Evolutionary conservation across 2,888 invertebrate species (phyloP), one percentile per base, ranked within the genome.

Genomic region (Linnaemya vulpina): DNA sequence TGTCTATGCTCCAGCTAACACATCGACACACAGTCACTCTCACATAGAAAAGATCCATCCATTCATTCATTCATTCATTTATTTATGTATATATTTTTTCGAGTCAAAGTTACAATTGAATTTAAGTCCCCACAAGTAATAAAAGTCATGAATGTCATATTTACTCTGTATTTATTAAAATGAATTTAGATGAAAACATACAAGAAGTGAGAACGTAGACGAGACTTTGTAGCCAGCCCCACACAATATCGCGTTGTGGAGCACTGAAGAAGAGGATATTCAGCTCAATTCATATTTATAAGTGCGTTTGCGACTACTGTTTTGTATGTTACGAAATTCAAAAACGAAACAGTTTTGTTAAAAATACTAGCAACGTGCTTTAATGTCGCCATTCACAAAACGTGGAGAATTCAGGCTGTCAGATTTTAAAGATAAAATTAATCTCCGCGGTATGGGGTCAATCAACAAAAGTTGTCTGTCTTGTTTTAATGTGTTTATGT

Each of bases 41-140:
- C 40, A 62, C 10, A n/a, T 20, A 60, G 22, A 17, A 35, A 55
- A 65, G 38, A 35, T 35, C 25, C 40, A 67, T 62, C 38, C 46
- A 62, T 65, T 51, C 77, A 85, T 76, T 20, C 76, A 80, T 80
- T 60, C 30, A 30, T 30, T 5, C 30, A 30, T 30, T 30, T 30
- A 30, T 30, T 30, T 30, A 30, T 25, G 60, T n/a, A 13, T 25
- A n/a, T 51, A 58, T 67, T 75, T 80, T 76, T 62, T 63, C 84
- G 73, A 87, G 87, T 86, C 86, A 87, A 87, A 87, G 78, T 80
- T 82, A 87, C 87, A 87, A 87, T 87, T 87, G 82, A 84, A 87
- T 87, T 87, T 87, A 83, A 85, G 85, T 82, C 85, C 85, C 85
- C 78, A 71, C 85, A 82, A 85, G 82, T 82, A 79, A 85, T 85